A percentile compares a stretch with the other conserved stretches of the same genome.
These are phyloP conservation scores for Ormyrus nitidulus DNA, from an alignment of 2,888 invertebrate genomes.

Conservation along the genomic window DNA sequence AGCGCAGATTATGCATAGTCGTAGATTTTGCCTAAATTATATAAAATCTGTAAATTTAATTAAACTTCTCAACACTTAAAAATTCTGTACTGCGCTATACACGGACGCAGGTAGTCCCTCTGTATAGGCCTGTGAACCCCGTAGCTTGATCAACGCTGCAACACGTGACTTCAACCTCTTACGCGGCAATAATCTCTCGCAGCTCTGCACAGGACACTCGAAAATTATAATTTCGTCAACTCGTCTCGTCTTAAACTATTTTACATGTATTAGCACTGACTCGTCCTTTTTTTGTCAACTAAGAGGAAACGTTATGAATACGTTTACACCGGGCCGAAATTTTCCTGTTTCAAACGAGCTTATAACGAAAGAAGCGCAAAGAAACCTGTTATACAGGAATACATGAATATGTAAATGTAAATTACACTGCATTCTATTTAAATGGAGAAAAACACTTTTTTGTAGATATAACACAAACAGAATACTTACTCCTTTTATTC, in stretches of 20 bases:
- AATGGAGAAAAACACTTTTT: neutral
- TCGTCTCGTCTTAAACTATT: neutral
- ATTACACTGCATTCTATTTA: slow-evolving; percentile 26
- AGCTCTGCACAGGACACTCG: no score
- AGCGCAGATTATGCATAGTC: no score
- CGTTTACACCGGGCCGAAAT: slow-evolving; percentile 5
- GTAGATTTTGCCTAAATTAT: no score
- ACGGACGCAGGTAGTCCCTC: no score
- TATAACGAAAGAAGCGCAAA: slow-evolving; percentile 25
- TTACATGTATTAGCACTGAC: neutral
- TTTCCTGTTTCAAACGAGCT: slow-evolving; percentile 26
- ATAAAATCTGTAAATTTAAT: no score
- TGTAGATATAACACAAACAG: neutral
- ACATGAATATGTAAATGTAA: slow-evolving; percentile 40
- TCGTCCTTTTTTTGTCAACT: neutral
- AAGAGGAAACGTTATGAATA: slow-evolving; percentile 26
- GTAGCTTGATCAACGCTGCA: no score
- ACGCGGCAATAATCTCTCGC: no score
- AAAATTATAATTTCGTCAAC: no score
- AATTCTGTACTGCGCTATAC: no score
- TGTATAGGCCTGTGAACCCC: no score
- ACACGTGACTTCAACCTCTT: no score
- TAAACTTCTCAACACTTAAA: no score
- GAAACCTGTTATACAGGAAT: slow-evolving; percentile 16
- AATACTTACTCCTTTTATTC: neutral